phyloP scores from a whole-genome alignment of 1,140 invertebrate species.

The Drosophila arizonae region DNA sequence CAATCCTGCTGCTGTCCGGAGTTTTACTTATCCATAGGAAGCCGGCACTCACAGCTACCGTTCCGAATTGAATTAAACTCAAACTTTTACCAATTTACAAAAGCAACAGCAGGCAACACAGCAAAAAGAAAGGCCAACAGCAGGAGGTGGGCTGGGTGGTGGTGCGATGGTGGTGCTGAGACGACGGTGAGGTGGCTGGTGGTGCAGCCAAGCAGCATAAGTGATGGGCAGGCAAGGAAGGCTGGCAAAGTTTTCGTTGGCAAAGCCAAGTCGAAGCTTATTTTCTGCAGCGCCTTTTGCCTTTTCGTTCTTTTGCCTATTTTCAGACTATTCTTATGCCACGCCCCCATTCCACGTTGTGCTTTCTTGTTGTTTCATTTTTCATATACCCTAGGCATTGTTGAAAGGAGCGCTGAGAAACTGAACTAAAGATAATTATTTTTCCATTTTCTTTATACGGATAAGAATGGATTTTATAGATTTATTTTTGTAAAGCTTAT shows the following conservation, averaged over 20 bases:
- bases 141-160: constrained; percentile 5
- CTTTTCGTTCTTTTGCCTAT: constrained; percentile 46
- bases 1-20: constrained; percentile 9
- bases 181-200: no score
- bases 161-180: constrained; percentile 3
- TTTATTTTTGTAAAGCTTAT: no score
- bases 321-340: constrained; percentile 36
- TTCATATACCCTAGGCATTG: constrained; percentile 1
- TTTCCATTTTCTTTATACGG: no score
- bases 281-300: constrained; percentile 71
- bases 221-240: constrained; percentile 67
- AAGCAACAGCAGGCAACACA: constrained; percentile 67
- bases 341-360: constrained; percentile 5
- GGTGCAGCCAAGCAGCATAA: constrained; percentile 50
- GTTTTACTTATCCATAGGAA: constrained; percentile 77
- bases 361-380: constrained; percentile 4
- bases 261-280: constrained; percentile 79
- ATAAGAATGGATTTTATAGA: no score
- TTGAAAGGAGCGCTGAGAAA: background rate
- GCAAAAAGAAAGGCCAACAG: constrained; percentile 26
- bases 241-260: constrained; percentile 55
- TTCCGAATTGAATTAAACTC: constrained; percentile 83
- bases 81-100: constrained; percentile 82
- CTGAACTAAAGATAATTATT: no score
- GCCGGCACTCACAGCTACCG: constrained; percentile 79